Evolutionary conservation across 2,797 vertebrate species (phyloP).

Genomic region (Delichon dasypus): DNA sequence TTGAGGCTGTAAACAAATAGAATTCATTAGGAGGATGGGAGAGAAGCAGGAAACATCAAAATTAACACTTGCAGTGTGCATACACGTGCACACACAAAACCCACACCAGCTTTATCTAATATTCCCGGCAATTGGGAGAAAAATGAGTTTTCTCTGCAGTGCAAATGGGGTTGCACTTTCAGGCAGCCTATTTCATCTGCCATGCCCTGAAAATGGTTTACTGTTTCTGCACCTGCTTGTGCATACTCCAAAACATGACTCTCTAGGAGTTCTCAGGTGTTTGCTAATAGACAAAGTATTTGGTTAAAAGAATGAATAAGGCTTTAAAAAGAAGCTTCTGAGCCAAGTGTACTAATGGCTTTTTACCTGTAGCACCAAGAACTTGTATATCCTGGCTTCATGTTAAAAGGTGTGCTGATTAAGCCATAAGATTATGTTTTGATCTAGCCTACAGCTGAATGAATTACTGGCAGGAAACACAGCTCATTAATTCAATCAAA

Average conservation of each 20-base stretch:
- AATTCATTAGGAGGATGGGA: slow-evolving; percentile 64
- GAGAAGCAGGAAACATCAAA: slow-evolving; percentile 61
- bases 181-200: slow-evolving; percentile 6
- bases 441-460: slow-evolving; percentile 74
- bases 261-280: slow-evolving; percentile 27
- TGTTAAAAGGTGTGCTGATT: slow-evolving; percentile 63
- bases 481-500: slow-evolving; percentile 80
- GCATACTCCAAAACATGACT: background rate
- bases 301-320: slow-evolving; percentile 34
- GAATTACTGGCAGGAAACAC: slow-evolving; percentile 81
- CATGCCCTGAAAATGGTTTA: background rate
- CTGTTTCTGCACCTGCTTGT: slow-evolving; percentile 64
- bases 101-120: background rate
- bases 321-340: background rate
- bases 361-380: slow-evolving; percentile 56
- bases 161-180: background rate
- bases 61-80: background rate
- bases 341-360: slow-evolving; percentile 5
- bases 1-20: slow-evolving; percentile 72
- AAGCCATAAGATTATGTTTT: slow-evolving; percentile 74
- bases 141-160: background rate
- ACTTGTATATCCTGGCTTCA: slow-evolving; percentile 49
- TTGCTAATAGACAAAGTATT: slow-evolving; percentile 27
- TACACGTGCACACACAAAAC: background rate
- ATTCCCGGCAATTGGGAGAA: background rate